phyloP scores from a whole-genome alignment of 2,888 invertebrate species.

The Hirudinaria manillensis region DNA sequence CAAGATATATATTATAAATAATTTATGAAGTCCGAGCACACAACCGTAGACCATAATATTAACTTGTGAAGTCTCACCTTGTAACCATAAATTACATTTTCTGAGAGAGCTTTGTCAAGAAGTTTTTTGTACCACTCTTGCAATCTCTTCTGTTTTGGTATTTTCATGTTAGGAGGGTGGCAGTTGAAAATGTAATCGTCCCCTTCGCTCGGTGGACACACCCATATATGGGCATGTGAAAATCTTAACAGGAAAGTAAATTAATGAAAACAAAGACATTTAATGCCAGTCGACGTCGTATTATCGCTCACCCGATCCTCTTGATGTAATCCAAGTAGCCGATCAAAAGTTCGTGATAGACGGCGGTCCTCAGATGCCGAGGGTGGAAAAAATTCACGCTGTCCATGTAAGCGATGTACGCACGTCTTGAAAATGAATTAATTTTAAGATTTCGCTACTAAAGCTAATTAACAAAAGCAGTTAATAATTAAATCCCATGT shows the following conservation, averaged over 20 bases:
- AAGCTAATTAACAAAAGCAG: no score
- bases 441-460: conserved; percentile 26
- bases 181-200: conserved; percentile 99
- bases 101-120: conserved; percentile 93
- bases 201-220: conserved; percentile 98
- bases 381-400: conserved; percentile 99
- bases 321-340: conserved; percentile 98
- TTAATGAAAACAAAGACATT: background rate
- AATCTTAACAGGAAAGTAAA: conserved; percentile 59
- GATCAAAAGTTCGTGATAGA: conserved; percentile 96
- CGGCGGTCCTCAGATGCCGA: conserved; percentile 88
- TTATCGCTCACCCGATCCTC: conserved; percentile 69
- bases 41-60: no score
- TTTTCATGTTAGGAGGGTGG: conserved; percentile 97
- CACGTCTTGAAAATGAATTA: conserved; percentile 63
- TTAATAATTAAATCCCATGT: background rate
- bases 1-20: no score
- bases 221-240: conserved; percentile 99
- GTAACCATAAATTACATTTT: conserved; percentile 94
- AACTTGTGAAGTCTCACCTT: conserved; percentile 61
- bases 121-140: conserved; percentile 99
- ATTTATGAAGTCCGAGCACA: no score
- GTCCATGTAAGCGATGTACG: conserved; percentile 97
- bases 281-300: background rate
- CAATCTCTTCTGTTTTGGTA: conserved; percentile 95